Percentiles rank a stretch among this genome's conserved stretches.
These are phyloP conservation scores for Novumbra hubbsi DNA, from an alignment of 2,797 vertebrate genomes.

Conservation along the genomic window DNA sequence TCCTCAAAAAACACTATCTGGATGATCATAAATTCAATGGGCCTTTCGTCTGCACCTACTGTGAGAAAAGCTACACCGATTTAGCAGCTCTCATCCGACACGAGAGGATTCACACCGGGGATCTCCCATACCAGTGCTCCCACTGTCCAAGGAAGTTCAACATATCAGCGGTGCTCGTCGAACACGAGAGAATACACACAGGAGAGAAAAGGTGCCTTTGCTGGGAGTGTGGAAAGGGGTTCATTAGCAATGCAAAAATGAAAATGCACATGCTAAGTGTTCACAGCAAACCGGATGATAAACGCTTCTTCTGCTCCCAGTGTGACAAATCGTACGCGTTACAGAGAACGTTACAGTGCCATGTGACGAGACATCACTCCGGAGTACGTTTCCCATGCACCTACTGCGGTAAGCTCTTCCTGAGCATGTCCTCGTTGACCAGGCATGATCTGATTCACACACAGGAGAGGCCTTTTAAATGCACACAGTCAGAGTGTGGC, in stretches of 20 bases:
- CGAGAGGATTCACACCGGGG: conserved; percentile 16
- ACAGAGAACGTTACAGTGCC: background rate
- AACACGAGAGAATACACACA: conserved; percentile 7
- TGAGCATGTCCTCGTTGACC: conserved; percentile 1
- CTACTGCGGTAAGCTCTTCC: conserved; percentile 11
- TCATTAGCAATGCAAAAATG: conserved; percentile 1
- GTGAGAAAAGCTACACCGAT: background rate
- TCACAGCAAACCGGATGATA: background rate
- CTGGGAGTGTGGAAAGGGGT: conserved; percentile 8
- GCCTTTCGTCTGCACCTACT: conserved; percentile 6
- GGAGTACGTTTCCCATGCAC: conserved; percentile 11
- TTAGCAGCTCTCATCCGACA: conserved; percentile 10
- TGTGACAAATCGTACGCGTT: background rate
- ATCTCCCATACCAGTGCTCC: conserved; percentile 9
- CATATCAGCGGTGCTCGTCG: background rate
- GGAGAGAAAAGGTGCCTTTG: conserved; percentile 16
- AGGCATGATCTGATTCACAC: conserved; percentile 9
- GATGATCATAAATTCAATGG: conserved; percentile 4
- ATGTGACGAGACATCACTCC: conserved; percentile 5
- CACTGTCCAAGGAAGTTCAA: conserved; percentile 7
- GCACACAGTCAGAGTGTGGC: background rate
- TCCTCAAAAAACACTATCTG: conserved; percentile 20
- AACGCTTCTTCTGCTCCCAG: conserved; percentile 4
- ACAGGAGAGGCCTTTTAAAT: background rate
- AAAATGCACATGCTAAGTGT: conserved; percentile 9